These are phyloP conservation scores for Athripsodes cinereus DNA, from an alignment of 2,888 invertebrate genomes.

Conservation along the genomic window DNA sequence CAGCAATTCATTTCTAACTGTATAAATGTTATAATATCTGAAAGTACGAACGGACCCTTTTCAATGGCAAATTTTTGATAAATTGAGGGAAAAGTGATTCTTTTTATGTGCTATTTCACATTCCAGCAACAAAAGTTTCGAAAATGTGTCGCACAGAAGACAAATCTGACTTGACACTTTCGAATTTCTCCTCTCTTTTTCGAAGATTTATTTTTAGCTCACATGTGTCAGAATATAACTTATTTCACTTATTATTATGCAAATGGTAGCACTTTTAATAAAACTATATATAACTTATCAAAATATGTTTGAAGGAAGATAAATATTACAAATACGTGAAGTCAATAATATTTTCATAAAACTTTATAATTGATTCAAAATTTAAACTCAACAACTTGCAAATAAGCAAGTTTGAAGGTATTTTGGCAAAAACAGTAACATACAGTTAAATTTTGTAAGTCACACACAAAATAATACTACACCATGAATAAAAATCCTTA, in stretches of 20 bases:
- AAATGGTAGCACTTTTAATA: background rate
- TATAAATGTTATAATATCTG: background rate
- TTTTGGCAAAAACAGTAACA: no score
- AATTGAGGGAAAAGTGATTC: slow-evolving; percentile 2
- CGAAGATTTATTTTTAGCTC: background rate
- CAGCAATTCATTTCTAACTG: background rate
- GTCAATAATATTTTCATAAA: no score
- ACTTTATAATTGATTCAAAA: no score
- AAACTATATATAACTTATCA: background rate
- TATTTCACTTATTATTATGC: background rate
- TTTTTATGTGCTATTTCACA: background rate
- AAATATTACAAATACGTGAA: no score
- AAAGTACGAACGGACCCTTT: background rate
- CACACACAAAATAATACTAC: no score
- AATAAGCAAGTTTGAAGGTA: no score
- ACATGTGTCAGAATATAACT: background rate
- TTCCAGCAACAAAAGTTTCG: background rate
- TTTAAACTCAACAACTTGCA: no score
- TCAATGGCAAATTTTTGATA: background rate
- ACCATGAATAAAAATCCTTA: no score
- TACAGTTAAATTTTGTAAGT: no score
- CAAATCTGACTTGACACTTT: slow-evolving; percentile 1
- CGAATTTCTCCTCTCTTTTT: background rate
- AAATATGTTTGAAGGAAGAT: no score
- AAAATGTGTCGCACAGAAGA: background rate